These are phyloP conservation scores for Thymelicus acteon DNA, from an alignment of 2,888 invertebrate species.

Conservation along the genomic window DNA sequence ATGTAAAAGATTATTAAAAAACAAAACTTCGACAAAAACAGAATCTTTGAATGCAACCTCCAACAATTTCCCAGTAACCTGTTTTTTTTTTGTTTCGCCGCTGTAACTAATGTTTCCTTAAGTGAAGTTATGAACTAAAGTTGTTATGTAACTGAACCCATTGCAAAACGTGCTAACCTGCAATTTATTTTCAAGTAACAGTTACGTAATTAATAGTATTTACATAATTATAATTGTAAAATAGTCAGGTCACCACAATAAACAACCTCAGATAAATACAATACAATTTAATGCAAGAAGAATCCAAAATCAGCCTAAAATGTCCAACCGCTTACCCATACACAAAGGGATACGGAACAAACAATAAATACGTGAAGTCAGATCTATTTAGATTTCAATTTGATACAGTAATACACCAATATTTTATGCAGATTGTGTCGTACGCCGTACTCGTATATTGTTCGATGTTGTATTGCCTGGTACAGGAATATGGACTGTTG, in stretches of 20 bases:
- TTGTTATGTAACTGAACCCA: constrained; percentile 16
- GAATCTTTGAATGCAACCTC: constrained; percentile 7
- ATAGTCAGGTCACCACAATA: no score
- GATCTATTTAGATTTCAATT: constrained; percentile 39
- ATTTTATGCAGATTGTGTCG: constrained; percentile 37
- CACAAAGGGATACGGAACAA: constrained; percentile 28
- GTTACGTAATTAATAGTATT: no score
- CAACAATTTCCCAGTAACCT: constrained; percentile 2
- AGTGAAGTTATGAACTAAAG: background rate
- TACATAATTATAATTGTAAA: no score
- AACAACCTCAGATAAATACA: background rate
- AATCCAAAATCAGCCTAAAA: constrained; percentile 19
- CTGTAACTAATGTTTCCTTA: constrained; percentile 17
- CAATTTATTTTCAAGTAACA: constrained; percentile 3
- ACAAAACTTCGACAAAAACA: background rate
- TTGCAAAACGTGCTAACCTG: constrained; percentile 13
- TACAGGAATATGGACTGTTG: constrained; percentile 48
- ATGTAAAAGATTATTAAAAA: no score
- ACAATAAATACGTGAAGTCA: constrained; percentile 35
- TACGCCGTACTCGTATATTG: constrained; percentile 22
- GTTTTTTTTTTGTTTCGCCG: constrained; percentile 1
- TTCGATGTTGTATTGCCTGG: constrained; percentile 31
- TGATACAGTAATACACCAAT: constrained; percentile 36
- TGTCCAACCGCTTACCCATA: constrained; percentile 19
- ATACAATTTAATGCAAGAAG: background rate